phyloP scores from a whole-genome alignment of 1,140 invertebrate species.

The Drosophila pallidifrons region DNA sequence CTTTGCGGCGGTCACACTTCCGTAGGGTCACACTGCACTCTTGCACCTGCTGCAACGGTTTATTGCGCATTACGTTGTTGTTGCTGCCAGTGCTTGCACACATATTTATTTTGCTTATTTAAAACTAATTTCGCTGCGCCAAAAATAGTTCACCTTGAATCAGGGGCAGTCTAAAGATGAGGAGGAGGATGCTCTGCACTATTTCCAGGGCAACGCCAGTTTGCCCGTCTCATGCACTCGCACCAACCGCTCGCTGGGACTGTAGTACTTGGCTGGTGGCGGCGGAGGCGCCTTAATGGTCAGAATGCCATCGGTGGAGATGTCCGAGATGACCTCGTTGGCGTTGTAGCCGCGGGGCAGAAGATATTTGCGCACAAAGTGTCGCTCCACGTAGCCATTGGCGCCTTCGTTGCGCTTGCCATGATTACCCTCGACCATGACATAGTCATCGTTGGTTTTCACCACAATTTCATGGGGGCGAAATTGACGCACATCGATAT shows the following conservation, averaged over 20 bases:
- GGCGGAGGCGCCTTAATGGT: slow-evolving; percentile 89
- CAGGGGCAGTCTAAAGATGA: neutral
- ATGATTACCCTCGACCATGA: slow-evolving; percentile 93
- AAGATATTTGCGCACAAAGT: slow-evolving; percentile 90
- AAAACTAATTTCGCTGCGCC: slow-evolving; percentile 46
- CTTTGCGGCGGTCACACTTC: too few species aligned
- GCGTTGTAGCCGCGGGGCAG: slow-evolving; percentile 87
- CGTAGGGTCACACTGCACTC: too few species aligned
- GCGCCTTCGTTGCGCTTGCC: slow-evolving; percentile 91
- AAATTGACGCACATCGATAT: slow-evolving; percentile 94
- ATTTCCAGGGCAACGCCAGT: slow-evolving; percentile 78
- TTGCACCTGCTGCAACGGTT: slow-evolving; percentile 24
- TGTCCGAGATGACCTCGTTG: slow-evolving; percentile 89
- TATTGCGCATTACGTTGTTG: slow-evolving; percentile 71
- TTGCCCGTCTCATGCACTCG: slow-evolving; percentile 78
- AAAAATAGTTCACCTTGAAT: slow-evolving; percentile 79
- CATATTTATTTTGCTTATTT: slow-evolving; percentile 43
- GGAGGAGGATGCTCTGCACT: neutral
- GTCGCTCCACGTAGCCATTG: slow-evolving; percentile 90
- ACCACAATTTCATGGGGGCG: slow-evolving; percentile 94
- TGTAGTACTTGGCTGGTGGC: slow-evolving; percentile 75
- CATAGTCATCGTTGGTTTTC: slow-evolving; percentile 91
- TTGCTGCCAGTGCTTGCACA: neutral
- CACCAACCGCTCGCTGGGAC: slow-evolving; percentile 65
- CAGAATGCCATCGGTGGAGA: slow-evolving; percentile 91